Conservation (phyloP, 2,888 invertebrate species). For the Drosophila anomelani region DNA sequence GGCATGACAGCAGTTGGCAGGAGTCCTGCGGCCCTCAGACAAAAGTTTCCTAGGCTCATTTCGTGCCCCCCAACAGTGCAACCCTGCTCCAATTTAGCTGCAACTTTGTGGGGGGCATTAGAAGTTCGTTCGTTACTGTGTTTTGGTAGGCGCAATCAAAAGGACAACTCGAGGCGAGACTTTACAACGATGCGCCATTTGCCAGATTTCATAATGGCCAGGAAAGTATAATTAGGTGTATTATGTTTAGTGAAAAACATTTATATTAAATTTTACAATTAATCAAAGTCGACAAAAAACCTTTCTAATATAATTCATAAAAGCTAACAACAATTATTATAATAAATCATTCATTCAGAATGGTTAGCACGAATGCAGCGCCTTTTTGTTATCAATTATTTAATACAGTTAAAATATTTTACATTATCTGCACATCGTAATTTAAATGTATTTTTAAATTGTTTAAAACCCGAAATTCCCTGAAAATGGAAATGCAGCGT, state of each 20-base stretch:
- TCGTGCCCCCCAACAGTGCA: constrained; percentile 32
- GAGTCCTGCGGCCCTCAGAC: constrained; percentile 11
- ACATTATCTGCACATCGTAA: background rate
- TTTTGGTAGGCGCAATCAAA: constrained; percentile 14
- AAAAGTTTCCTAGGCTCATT: constrained; percentile 45
- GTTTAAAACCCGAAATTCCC: background rate
- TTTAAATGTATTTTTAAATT: background rate
- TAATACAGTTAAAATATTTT: background rate
- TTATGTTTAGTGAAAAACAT: too few relatives aligned
- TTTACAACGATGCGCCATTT: background rate
- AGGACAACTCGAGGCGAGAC: constrained; percentile 4
- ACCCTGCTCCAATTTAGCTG: constrained; percentile 20
- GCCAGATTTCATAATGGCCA: too few relatives aligned
- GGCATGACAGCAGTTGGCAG: constrained; percentile 8
- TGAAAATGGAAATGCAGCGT: constrained; percentile 1
- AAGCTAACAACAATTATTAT: background rate
- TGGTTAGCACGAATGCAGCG: background rate
- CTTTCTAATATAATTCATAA: background rate
- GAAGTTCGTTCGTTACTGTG: constrained; percentile 13
- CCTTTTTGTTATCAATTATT: background rate
- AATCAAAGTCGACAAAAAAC: background rate
- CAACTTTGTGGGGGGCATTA: constrained; percentile 30
- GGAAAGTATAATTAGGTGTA: background rate
- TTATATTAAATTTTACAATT: background rate
- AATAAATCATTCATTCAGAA: background rate